Conservation (phyloP, 2,888 invertebrate genomes). For the Zygothrica quintamaculata region DNA sequence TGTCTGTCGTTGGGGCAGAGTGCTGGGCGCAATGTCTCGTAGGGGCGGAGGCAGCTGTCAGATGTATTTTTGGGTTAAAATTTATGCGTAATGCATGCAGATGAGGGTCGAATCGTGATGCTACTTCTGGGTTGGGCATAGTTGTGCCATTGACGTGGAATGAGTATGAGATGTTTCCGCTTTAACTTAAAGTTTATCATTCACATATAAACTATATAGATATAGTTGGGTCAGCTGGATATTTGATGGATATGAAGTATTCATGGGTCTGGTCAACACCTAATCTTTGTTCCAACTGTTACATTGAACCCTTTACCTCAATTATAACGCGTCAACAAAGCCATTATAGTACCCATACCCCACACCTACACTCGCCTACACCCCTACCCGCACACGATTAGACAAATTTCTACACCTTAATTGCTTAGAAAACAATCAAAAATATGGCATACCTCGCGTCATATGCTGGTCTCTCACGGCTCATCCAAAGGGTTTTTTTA, state of each 20-base stretch:
- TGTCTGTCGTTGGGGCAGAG: slow-evolving; percentile 20
- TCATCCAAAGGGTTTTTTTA: slow-evolving; percentile 27
- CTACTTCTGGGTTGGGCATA: slow-evolving; percentile 21
- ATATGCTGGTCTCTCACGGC: slow-evolving; percentile 62
- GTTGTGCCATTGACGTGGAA: slow-evolving; percentile 11
- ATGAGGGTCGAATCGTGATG: slow-evolving; percentile 52
- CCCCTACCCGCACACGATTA: slow-evolving; percentile 50
- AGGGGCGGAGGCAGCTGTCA: slow-evolving; percentile 59
- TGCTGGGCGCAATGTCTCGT: background rate
- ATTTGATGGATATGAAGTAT: no score
- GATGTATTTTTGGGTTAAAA: slow-evolving; percentile 67
- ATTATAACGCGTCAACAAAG: slow-evolving; percentile 53
- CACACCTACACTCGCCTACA: slow-evolving; percentile 2
- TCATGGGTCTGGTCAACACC: slow-evolving; percentile 6
- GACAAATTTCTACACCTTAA: slow-evolving; percentile 71
- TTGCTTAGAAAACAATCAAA: slow-evolving; percentile 68
- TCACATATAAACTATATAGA: no score
- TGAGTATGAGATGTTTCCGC: slow-evolving; percentile 33
- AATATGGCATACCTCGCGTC: slow-evolving; percentile 62
- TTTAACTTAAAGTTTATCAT: slow-evolving; percentile 41
- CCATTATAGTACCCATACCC: slow-evolving; percentile 34
- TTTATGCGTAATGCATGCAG: slow-evolving; percentile 67
- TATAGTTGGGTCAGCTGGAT: no score
- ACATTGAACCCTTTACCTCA: slow-evolving; percentile 35
- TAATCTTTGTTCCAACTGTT: slow-evolving; percentile 54